Evolutionary conservation across 2,888 invertebrate genomes (phyloP).

Genomic region (Gari tellinella): DNA sequence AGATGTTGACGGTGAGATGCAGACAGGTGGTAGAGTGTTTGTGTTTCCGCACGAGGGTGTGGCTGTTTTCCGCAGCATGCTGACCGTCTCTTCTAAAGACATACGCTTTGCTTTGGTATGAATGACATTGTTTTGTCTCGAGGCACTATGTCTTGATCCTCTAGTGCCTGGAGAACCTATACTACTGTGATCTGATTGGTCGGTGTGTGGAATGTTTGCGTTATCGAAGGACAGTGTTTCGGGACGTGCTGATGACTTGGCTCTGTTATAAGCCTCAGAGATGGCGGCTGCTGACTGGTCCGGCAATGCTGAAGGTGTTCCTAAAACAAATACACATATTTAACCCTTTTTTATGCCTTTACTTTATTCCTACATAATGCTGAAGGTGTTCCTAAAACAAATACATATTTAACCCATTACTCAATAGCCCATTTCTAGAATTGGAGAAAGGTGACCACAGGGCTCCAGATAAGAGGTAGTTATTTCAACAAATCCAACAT

Average conservation of each 20-base stretch:
- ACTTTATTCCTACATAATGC: not conserved
- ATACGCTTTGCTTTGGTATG: not conserved
- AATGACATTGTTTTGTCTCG: too few species aligned
- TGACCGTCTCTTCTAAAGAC: conserved; percentile 37
- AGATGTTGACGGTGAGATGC: too few species aligned
- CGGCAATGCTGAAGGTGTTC: not conserved
- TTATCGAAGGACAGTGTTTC: conserved; percentile 21
- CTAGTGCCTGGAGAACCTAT: too few species aligned
- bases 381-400: not conserved
- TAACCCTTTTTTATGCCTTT: not conserved
- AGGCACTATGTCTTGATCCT: too few species aligned
- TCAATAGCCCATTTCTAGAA: too few species aligned
- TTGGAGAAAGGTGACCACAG: too few species aligned
- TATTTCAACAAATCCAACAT: too few species aligned
- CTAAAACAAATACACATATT: too few species aligned
- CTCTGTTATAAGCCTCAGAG: not conserved
- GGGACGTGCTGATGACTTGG: conserved; percentile 24
- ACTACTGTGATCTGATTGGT: not conserved
- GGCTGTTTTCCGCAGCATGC: conserved; percentile 19
- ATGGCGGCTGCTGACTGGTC: too few species aligned
- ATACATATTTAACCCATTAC: not conserved
- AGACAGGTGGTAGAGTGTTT: too few species aligned
- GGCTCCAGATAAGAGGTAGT: too few species aligned
- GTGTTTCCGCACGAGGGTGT: too few species aligned
- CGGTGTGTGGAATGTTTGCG: conserved; percentile 2